Evolutionary conservation across 2,797 vertebrate genomes (phyloP).

Genomic region (Sebastes umbrosus): DNA sequence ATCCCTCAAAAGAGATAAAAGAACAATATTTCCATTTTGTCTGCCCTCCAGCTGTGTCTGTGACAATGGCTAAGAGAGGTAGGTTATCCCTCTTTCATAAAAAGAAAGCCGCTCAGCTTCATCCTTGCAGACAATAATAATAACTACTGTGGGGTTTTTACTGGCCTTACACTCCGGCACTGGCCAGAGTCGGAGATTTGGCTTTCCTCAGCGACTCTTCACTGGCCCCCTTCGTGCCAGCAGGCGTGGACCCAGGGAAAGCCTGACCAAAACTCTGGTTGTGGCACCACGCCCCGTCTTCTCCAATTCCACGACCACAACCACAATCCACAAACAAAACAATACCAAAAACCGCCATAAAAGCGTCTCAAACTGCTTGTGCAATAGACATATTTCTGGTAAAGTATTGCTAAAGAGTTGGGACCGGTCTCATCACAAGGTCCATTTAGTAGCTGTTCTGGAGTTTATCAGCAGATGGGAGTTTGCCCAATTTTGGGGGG

Average conservation of each 20-base stretch:
- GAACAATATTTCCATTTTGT: conserved; percentile 56
- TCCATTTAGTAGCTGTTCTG: not conserved
- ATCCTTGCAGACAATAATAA: conserved; percentile 36
- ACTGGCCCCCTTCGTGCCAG: conserved; percentile 20
- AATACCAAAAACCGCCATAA: conserved; percentile 26
- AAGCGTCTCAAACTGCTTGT: conserved; percentile 17
- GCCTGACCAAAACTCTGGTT: conserved; percentile 41
- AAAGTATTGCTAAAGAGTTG: conserved; percentile 26
- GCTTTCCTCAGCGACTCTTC: conserved; percentile 19
- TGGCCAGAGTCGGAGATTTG: conserved; percentile 29
- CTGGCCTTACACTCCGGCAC: conserved; percentile 22
- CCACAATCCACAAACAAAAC: conserved; percentile 41
- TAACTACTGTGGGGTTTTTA: conserved; percentile 32
- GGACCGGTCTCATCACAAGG: not conserved
- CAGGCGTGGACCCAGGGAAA: conserved; percentile 5
- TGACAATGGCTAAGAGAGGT: conserved; percentile 41
- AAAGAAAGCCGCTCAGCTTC: conserved; percentile 29
- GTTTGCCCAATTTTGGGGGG: not conserved
- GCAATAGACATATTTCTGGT: conserved; percentile 19
- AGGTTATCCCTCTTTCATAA: conserved; percentile 48
- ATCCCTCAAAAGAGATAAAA: conserved; percentile 62
- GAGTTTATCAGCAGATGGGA: not conserved
- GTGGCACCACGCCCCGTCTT: conserved; percentile 9
- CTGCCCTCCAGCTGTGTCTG: conserved; percentile 54
- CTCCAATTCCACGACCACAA: conserved; percentile 29